Base-by-base conservation (phyloP, 2,797 vertebrate species). In the Toxotes lorentzi region DNA sequence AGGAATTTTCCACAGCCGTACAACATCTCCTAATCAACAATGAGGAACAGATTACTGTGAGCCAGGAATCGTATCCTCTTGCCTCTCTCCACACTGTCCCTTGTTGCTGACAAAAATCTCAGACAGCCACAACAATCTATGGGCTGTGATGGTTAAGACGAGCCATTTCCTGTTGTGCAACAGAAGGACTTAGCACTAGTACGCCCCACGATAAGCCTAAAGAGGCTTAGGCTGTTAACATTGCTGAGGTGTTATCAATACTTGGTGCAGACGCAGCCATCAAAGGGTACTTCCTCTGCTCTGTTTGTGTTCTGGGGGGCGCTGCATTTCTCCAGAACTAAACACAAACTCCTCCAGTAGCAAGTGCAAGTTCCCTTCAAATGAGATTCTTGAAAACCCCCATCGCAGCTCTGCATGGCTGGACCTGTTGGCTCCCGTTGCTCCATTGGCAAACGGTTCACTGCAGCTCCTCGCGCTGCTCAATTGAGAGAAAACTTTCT, bases 1-100 rank as follows among this genome's bases (percentile, higher is more conserved):
- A 91, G 93, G 93, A 95, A 94, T 94, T 94, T 95, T 94, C 95
- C 95, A 94, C 81, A 87, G 90, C 92, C 91, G 86, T 93, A 91
- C 86, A 83, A 91, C 81, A 89, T 94, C 92, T 94, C 93, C 93
- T 90, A 92, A 93, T 94, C 92, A 93, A 79, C 93, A 95, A 92
- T 91, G 92, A 94, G 91, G 93, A 94, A 92, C 93, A 94, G 93
- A 95, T 92, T 90, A 89, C 76, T 81, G 84, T 17, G 79, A 90
- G 88, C 90, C 90, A 93, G 91, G 87, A 92, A 84, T 86, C 70
- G 84, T 91, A 90, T 93, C 89, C 91, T 93, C 85, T 83, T 81
- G 85, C 85, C 73, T 89, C 82, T 91, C 88, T 82, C 82, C 85
- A 53, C 82, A 30, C 87, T 91, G 90, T 92, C 90, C 92, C 90